Evolutionary conservation across 2,888 invertebrate species (phyloP), one percentile per base, ranked within the genome.

Genomic region (Drosophila neonasuta): DNA sequence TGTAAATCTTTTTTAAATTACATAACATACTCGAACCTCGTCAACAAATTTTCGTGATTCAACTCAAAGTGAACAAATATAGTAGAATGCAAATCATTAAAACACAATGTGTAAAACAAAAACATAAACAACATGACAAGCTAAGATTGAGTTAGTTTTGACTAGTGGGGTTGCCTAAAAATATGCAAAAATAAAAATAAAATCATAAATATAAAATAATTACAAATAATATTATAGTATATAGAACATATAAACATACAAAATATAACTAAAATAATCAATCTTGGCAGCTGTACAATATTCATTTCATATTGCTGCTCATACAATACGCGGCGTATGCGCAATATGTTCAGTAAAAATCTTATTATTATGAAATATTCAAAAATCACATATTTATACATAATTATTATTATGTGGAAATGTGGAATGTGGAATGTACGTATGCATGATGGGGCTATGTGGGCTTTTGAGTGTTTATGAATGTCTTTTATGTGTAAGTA

Each of bases 151-250:
- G 88, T 90, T 90, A 90, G 89, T 89, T 85, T 86, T 91, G 89
- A 89, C 88, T 91, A 89, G 89, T 88, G 77, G 89, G 90, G 83
- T 90, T 91, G 80, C 91, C 89, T 90, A 91, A 77, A 88, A 88
- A 50, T 67, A 88, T 80, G 75, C 77, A 77, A 80, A 79, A 68
- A 60, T 66, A 75, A 71, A 79, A 63, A 42, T 24, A 20, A 34
- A 59, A 68, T 71, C 32, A 75, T 52, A 51, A 68, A 74, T 46
- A 66, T 49, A 46, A 77, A 69, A 54, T 48, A 42, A 61, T 17
- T 50, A 48, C 11, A 55, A 71, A 60, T 39, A 39, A 63, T 63
- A 56, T 50, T 57, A 71, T 55, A 58, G 36, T n/a, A 75, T 32
- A 39, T 55, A 55, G 24, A 54, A 32, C 32, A 50, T 36, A 41